A percentile compares a stretch with the other conserved stretches of the same genome.
These are phyloP conservation scores for Vultur gryphus DNA, from an alignment of 2,797 vertebrate species.

Conservation along the genomic window DNA sequence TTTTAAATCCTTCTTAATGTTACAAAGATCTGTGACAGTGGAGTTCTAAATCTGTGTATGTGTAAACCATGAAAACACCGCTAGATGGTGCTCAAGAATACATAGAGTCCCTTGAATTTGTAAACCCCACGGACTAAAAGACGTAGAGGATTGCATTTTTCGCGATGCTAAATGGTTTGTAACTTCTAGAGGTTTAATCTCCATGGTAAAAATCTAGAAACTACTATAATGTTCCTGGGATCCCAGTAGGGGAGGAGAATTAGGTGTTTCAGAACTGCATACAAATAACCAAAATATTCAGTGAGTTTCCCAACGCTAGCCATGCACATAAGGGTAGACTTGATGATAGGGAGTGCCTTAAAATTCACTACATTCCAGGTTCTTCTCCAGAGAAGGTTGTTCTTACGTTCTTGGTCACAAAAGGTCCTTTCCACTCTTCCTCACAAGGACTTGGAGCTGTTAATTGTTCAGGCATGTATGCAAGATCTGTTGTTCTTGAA, in stretches of 20 bases:
- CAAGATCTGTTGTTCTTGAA: background rate
- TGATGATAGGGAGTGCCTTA: background rate
- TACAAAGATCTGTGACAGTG: background rate
- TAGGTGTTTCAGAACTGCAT: background rate
- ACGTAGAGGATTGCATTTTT: background rate
- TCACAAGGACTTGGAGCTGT: background rate
- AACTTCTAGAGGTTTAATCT: background rate
- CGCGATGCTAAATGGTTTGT: background rate
- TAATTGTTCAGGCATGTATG: background rate
- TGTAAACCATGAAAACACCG: background rate
- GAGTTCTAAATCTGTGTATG: background rate
- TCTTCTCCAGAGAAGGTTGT: background rate
- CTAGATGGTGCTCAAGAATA: constrained; percentile 46
- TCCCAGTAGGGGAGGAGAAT: background rate
- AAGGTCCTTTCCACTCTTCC: background rate
- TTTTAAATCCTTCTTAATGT: background rate
- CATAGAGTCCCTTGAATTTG: background rate
- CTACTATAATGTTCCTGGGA: background rate
- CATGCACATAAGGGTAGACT: background rate
- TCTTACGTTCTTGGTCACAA: background rate
- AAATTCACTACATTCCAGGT: background rate
- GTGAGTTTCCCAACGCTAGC: background rate
- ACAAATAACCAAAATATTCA: background rate
- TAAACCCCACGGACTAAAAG: background rate
- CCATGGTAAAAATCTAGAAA: background rate